Conservation (phyloP, 2,797 vertebrate genomes). For the Myripristis jacobus region DNA sequence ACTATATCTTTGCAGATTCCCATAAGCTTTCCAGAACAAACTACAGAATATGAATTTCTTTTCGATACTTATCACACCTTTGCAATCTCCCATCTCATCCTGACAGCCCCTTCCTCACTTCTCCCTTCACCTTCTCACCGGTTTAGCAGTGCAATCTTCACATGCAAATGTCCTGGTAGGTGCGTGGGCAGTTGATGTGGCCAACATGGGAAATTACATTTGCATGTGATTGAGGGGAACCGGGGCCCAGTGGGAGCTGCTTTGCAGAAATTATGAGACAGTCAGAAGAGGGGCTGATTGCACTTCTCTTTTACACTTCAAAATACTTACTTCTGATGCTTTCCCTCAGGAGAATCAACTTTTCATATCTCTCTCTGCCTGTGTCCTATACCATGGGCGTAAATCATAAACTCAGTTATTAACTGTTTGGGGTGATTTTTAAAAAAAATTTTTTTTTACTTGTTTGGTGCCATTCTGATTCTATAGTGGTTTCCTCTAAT, state of each 20-base stretch:
- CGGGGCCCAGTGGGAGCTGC: conserved; percentile 32
- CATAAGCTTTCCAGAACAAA: conserved; percentile 18
- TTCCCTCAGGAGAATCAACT: background rate
- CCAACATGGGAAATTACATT: conserved; percentile 68
- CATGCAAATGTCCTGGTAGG: conserved; percentile 61
- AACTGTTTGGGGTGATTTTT: background rate
- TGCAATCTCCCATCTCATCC: background rate
- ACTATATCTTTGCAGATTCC: conserved; percentile 14
- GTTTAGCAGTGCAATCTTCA: conserved; percentile 51
- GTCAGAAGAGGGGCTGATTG: conserved; percentile 46
- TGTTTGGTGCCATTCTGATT: background rate
- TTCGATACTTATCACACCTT: conserved; percentile 13
- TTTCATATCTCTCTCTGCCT: background rate
- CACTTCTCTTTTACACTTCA: conserved; percentile 29
- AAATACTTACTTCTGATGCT: background rate
- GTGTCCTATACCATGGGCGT: background rate
- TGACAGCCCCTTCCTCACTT: conserved; percentile 11
- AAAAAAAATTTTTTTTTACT: background rate
- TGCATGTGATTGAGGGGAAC: conserved; percentile 64
- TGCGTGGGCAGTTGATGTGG: conserved; percentile 49
- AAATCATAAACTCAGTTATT: background rate
- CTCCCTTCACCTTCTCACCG: conserved; percentile 32
- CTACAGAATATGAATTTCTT: conserved; percentile 58
- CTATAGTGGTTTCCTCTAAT: background rate
- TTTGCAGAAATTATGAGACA: conserved; percentile 34